These are phyloP conservation scores for Muscidifurax raptorellus DNA, from an alignment of 1,140 invertebrate species.

Conservation along the genomic window DNA sequence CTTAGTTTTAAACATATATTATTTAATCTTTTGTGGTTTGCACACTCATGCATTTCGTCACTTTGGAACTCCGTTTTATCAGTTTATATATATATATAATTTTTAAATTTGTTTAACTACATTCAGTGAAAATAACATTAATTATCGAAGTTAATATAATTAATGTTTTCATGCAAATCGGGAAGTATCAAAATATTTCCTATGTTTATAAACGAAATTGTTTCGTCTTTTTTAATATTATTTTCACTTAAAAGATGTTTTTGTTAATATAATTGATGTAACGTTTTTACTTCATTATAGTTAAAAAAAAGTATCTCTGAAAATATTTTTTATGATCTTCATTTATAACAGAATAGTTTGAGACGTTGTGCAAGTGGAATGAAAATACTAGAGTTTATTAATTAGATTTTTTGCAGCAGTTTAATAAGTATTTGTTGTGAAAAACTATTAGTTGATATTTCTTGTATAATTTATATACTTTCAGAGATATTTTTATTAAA, in stretches of 20 bases:
- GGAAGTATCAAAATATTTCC: constrained; percentile 74
- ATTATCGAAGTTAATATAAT: constrained; percentile 64
- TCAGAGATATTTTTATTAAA: constrained; percentile 46
- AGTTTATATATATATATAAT: constrained; percentile 59
- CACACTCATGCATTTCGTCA: constrained; percentile 65
- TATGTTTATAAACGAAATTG: constrained; percentile 59
- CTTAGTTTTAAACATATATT: constrained; percentile 73
- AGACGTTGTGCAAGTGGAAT: neutral
- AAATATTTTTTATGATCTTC: constrained; percentile 7
- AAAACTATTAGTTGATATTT: neutral
- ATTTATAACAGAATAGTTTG: neutral
- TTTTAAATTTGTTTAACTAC: constrained; percentile 63
- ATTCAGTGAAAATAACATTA: constrained; percentile 73
- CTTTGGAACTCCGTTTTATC: constrained; percentile 55
- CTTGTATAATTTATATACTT: constrained; percentile 5
- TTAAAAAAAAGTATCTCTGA: constrained; percentile 41
- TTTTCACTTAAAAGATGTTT: constrained; percentile 43
- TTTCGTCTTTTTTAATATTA: constrained; percentile 26
- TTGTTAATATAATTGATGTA: constrained; percentile 27
- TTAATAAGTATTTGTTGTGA: neutral
- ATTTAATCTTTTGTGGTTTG: constrained; percentile 69
- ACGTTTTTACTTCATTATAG: neutral
- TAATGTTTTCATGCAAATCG: constrained; percentile 69
- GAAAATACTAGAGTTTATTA: constrained; percentile 1
- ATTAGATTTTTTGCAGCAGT: neutral